Conservation (phyloP, 2,888 invertebrate genomes). For the Apodemia zela region DNA sequence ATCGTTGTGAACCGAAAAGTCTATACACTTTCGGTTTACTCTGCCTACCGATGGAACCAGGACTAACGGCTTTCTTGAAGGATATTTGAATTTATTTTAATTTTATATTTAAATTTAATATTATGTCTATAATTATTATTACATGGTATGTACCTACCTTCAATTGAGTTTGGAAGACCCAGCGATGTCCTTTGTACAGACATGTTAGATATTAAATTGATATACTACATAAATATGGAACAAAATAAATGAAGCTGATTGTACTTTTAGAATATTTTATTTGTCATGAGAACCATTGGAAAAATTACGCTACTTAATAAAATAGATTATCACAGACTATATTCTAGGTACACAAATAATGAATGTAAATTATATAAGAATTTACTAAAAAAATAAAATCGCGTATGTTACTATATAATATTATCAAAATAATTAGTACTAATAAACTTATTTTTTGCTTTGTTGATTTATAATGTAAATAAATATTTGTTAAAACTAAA, state of each 20-base stretch:
- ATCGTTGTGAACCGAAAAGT: too few species aligned
- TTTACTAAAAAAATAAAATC: not conserved
- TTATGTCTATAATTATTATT: too few species aligned
- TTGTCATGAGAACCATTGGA: slow-evolving; percentile 12
- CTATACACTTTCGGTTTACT: too few species aligned
- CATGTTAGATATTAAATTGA: slow-evolving; percentile 29
- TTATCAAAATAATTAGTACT: not conserved
- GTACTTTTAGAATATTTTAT: slow-evolving; percentile 12
- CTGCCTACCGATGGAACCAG: too few species aligned
- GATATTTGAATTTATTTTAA: too few species aligned
- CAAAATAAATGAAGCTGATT: not conserved
- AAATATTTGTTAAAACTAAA: not conserved
- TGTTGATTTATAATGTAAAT: not conserved
- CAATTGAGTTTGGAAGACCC: slow-evolving; percentile 28
- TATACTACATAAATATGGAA: slow-evolving; percentile 19
- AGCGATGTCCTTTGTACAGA: slow-evolving; percentile 33
- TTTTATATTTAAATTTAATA: too few species aligned
- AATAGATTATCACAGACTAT: slow-evolving; percentile 11
- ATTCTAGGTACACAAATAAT: slow-evolving; percentile 6
- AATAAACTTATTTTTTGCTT: not conserved
- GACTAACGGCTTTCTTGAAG: too few species aligned
- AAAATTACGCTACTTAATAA: slow-evolving; percentile 8
- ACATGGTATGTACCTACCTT: slow-evolving; percentile 23
- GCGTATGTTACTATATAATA: not conserved
- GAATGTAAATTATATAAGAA: not conserved